A percentile compares a stretch with the other conserved stretches of the same genome.
Conservation (phyloP, 1,140 invertebrate genomes). For the Drosophila pallidifrons region DNA sequence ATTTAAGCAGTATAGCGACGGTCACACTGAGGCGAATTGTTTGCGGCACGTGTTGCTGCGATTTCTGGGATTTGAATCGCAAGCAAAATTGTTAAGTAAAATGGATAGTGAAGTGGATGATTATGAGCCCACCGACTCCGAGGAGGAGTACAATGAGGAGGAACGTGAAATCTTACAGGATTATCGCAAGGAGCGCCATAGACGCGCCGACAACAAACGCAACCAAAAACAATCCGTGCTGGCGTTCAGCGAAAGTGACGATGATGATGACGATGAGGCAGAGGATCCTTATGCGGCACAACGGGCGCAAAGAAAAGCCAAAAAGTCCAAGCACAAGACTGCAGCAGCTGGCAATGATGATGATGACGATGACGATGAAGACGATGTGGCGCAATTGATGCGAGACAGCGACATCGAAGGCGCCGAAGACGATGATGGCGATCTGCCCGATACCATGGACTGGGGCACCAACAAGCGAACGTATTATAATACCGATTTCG, state of each 20-base stretch:
- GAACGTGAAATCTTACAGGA: slow-evolving; percentile 88
- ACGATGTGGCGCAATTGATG: slow-evolving; percentile 81
- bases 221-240: slow-evolving; percentile 89
- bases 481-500: slow-evolving; percentile 95
- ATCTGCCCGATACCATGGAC: slow-evolving; percentile 91
- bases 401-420: slow-evolving; percentile 91
- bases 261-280: slow-evolving; percentile 85
- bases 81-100: background rate
- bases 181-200: slow-evolving; percentile 86
- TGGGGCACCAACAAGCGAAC: slow-evolving; percentile 93
- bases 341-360: slow-evolving; percentile 11
- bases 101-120: slow-evolving; percentile 81
- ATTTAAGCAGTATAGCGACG: too few relatives aligned
- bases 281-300: background rate
- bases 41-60: slow-evolving; percentile 67
- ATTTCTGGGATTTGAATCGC: background rate
- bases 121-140: slow-evolving; percentile 90
- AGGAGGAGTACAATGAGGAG: slow-evolving; percentile 89
- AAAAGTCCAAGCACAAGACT: background rate
- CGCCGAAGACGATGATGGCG: slow-evolving; percentile 88
- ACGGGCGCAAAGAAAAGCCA: background rate
- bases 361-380: slow-evolving; percentile 85
- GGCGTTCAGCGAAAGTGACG: slow-evolving; percentile 86
- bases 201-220: slow-evolving; percentile 85
- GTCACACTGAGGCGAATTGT: slow-evolving; percentile 39